These are phyloP conservation scores for Silurus glanis DNA, from an alignment of 2,113 vertebrate genomes.

Conservation along the genomic window DNA sequence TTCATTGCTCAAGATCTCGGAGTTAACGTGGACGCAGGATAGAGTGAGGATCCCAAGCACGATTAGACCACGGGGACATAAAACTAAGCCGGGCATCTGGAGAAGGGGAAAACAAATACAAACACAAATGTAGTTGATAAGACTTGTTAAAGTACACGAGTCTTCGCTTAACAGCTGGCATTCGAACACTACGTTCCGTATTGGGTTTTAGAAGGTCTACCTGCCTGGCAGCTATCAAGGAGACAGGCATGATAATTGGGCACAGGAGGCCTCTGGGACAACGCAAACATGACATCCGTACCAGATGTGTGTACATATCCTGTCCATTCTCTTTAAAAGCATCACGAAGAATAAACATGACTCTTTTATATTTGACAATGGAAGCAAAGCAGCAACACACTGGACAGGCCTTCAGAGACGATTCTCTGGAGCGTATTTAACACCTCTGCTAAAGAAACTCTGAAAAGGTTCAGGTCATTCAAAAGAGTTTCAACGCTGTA, in stretches of 20 bases:
- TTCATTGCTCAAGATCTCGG: slow-evolving; percentile 61
- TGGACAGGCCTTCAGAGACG: neutral
- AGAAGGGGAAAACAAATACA: neutral
- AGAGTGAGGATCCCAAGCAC: slow-evolving; percentile 51
- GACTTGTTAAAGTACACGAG: neutral
- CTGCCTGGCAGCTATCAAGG: slow-evolving; percentile 34
- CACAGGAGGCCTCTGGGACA: slow-evolving; percentile 35
- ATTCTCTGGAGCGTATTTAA: neutral
- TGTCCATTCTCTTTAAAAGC: slow-evolving; percentile 38
- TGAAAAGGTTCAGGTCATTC: neutral
- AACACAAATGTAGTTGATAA: neutral
- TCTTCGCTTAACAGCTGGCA: neutral
- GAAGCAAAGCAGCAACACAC: slow-evolving; percentile 16
- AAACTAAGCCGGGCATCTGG: slow-evolving; percentile 57
- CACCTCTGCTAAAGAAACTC: neutral
- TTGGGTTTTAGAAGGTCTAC: slow-evolving; percentile 21
- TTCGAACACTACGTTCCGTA: neutral
- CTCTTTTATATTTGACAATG: slow-evolving; percentile 1
- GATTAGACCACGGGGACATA: slow-evolving; percentile 53
- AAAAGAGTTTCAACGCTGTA: neutral
- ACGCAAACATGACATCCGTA: slow-evolving; percentile 43
- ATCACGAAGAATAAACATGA: slow-evolving; percentile 12
- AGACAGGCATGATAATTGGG: slow-evolving; percentile 31
- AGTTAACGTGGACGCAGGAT: slow-evolving; percentile 33
- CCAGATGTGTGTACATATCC: slow-evolving; percentile 37